Base-by-base conservation (phyloP, 2,888 invertebrate species). In the Cryptocephalus primarius region DNA sequence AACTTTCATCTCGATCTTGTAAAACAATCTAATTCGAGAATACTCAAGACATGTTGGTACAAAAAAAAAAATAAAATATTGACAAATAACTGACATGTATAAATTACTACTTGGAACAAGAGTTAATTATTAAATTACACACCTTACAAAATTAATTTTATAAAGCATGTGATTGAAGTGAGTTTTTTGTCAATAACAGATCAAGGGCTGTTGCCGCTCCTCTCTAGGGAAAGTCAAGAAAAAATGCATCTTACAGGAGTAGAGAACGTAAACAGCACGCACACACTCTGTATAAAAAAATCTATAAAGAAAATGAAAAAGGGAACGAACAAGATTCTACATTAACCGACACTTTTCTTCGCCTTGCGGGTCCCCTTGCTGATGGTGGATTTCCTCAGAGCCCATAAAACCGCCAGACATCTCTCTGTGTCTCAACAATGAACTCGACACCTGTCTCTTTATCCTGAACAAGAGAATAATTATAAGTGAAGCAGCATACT, bases 291-390 rank as follows among this genome's bases (percentile, higher is more conserved):
- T 36, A 36, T n/a, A 36, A 36, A 36, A 36, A 36, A 11, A 36
- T 36, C 36, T 11, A 12, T n/a, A 36, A 36, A 36, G 11, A 4
- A 12, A 36, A 36, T 11, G 36, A n/a, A 12, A 36, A 36, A 4
- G 36, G 12, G 12, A 36, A 36, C n/a, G 12, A 36, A 36, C 11
- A 36, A 36, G 36, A 36, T 36, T 36, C 45, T 42, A 79, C 79
- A 78, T 78, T 52, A 79, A 65, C 54, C 70, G 64, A 67, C 79
- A 79, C 54, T 76, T 75, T 50, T 79, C 78, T 53, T 76, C 76
- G 39, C 74, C 74, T 55, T 69, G 69, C 1, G 70, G 70, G 49
- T 70, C 71, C 1, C 71, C 76, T 60, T 73, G 72, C 48, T 75
- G 75, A 55, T 76, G 75, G 55, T 75, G 75, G 45, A 76, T 67